Base-by-base conservation (phyloP, 2,797 vertebrate genomes). In the Brachymystax lenok region DNA sequence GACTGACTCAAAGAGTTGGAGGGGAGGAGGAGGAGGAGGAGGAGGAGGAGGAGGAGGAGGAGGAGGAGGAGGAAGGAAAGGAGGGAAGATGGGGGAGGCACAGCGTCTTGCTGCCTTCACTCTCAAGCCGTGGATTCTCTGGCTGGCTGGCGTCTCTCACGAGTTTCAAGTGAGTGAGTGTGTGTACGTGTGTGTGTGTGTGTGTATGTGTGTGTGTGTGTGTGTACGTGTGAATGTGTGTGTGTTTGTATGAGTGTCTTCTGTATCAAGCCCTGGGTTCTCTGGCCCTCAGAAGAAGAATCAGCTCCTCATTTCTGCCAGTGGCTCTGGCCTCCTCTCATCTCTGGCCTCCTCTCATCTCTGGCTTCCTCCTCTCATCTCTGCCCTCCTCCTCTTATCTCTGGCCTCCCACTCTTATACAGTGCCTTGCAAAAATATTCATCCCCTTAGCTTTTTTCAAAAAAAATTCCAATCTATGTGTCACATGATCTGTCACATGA, bases 191-290 rank as follows among this genome's bases (percentile, higher is more conserved):
- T 40, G 35, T 40, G 35, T 40, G 35, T 40, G 35, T 8, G 35
- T 40, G 35, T 40, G 35, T 40, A 6, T 40, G 6, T 40, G 35
- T 40, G 6, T 35, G 35, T 35, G 35, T 7, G 35, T 69, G 7
- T 21, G n/a, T 7, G 19, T n/a, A 19, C 1, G 67, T 46, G 33
- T 33, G 67, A 6, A 30, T 4, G 30, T 35, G 8, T 8, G 67
- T 19, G 67, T n/a, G 84, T 82, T 69, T 69, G 73, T 56, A 64
- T 76, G 69, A 14, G 46, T 28, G 5, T 71, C 78, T 87, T 78
- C 74, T 90, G 88, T 90, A 87, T 92, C 83, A 79, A 84, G 66
- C 73, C 74, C 69, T 8, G 73, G 89, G 85, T 87, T 87, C 80
- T 80, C 80, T 78, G 81, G 85, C 85, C 84, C 74, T 28, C 71